Evolutionary conservation across 2,113 vertebrate genomes (phyloP), one percentile per base, ranked within the genome.

Genomic region (Tachycineta bicolor): DNA sequence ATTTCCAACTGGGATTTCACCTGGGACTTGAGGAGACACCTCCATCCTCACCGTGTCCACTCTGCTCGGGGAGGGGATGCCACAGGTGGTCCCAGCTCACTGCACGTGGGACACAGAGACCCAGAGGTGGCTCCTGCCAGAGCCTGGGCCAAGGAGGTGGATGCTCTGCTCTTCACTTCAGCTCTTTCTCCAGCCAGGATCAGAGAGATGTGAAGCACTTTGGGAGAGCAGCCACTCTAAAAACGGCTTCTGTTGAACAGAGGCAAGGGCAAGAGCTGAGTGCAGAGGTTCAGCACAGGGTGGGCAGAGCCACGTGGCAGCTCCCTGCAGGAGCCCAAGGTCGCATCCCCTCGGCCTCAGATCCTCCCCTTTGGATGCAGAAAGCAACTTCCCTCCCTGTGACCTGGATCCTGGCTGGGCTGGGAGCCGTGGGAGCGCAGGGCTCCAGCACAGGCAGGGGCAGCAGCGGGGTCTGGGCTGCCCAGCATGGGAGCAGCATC

Each of bases 401-500:
- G 52, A 4, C 46, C 84, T 6, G 39, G 56, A 65, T 83, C 5
- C 69, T 64, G 77, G 59, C 47, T 70, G 90, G 85, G 82, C 47
- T 82, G 84, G 56, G 53, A 56, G 76, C 60, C 0, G 0, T 9
- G 39, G 56, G 25, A 56, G 44, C 23, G 37, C 7, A 1, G 2
- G 20, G 44, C 23, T 77, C 60, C 78, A 34, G 14, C 10, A 0
- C 31, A 12, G 41, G 33, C 75, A 7, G 16, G 55, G 59, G 44
- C 5, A 50, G 63, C 63, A 31, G 69, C 44, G 29, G 68, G 60
- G 20, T 29, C 43, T 20, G 5, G 31, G 64, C 53, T 82, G 90
- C 44, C 73, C 4, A 5, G 52, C 2, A 2, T 0, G 0, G 58
- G n/a, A 77, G 41, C 12, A 50, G 49, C 46, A 1, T 19, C 0